Base-by-base conservation (phyloP, 2,888 invertebrate species). In the Heteropelma amictum region DNA sequence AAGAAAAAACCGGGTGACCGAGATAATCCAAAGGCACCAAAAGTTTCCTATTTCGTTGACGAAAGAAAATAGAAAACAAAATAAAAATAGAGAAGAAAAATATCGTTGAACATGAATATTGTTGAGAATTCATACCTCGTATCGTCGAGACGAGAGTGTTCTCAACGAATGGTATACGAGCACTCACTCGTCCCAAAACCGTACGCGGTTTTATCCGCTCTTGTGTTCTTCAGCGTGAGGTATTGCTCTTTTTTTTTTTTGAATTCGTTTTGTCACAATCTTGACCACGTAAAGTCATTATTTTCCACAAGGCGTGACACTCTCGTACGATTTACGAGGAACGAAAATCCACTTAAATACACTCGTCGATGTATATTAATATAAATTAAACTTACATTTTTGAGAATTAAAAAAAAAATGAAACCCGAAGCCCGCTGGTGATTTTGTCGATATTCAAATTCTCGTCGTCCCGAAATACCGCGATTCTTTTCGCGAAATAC, bases 331-430 rank as follows among this genome's bases (percentile, higher is more conserved):
- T 47, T 45, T 33, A 74, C 42, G 35, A 45, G 54, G 51, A 26
- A 12, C 8, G 60, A 42, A 56, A 49, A 67, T 26, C 67, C 35
- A 68, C 30, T 56, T 42, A 72, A 61, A 75, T 72, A 77, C 80
- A 80, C 83, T 81, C 85, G 84, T 86, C 86, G 79, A 82, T 87
- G 86, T 87, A 87, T 86, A 87, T 86, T 86, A 80, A 82, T 85
- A 87, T 85, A 86, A 86, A 87, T 85, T 86, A 86, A 84, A 87
- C 83, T 84, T 84, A 86, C 85, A 85, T 86, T 87, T 87, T 87
- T 87, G 86, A 87, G 82, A 87, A 87, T 84, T 85, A 86, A 82
- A 81, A 68, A 40, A 67, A 21, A 21, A n/a, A n/a, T n/a, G 58
- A 35, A 30, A 53, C 51, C 61, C 42, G 30, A 42, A 65, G 42